Percentiles rank a stretch among this genome's conserved stretches.
phyloP scores from a whole-genome alignment of 2,113 vertebrate species.

The Nipponia nippon region DNA sequence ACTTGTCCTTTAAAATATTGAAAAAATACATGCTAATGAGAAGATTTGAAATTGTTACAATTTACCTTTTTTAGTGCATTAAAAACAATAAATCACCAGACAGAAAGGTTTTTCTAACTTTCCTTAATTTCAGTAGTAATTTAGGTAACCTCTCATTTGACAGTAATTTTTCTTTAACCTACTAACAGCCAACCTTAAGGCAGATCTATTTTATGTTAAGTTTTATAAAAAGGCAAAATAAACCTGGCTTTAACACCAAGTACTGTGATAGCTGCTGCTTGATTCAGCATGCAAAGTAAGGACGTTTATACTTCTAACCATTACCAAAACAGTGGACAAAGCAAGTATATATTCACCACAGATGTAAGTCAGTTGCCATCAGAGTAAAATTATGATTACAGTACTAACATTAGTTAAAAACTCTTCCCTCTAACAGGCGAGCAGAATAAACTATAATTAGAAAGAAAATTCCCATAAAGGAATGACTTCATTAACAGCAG shows the following conservation, averaged over 20 bases:
- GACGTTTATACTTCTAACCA: not conserved
- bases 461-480: not conserved
- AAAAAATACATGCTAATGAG: accelerated
- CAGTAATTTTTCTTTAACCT: not conserved
- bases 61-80: not conserved
- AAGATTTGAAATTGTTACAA: not conserved
- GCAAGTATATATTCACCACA: not conserved
- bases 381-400: not conserved
- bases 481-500: not conserved
- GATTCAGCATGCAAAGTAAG: not conserved
- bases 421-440: not conserved
- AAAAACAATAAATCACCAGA: not conserved
- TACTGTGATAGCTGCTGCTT: not conserved
- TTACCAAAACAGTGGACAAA: not conserved
- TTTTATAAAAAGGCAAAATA: not conserved
- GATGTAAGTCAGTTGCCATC: not conserved
- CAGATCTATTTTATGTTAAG: not conserved
- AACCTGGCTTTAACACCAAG: not conserved
- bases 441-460: not conserved
- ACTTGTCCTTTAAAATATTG: not conserved
- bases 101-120: not conserved
- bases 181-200: not conserved
- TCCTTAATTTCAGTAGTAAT: not conserved
- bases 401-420: not conserved
- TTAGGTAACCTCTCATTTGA: not conserved